Conservation (phyloP, 1,140 invertebrate genomes). For the Psix sp. region DNA sequence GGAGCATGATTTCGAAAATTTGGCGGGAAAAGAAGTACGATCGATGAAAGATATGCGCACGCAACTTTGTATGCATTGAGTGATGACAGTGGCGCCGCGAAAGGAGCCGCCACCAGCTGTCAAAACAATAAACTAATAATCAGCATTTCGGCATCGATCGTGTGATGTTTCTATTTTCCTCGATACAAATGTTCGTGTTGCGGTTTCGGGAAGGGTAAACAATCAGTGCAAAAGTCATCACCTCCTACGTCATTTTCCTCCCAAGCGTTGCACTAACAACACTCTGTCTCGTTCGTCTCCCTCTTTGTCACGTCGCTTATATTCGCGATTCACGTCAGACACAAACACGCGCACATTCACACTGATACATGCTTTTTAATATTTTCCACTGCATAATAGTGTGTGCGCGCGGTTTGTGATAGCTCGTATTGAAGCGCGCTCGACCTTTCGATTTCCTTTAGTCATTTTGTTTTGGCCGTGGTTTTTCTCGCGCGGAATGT, state of each 20-base stretch:
- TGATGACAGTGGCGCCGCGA: conserved; percentile 7
- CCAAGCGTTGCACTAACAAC: conserved; percentile 4
- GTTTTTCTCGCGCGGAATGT: conserved; percentile 1
- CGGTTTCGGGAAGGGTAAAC: conserved; percentile 53
- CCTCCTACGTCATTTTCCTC: conserved; percentile 5
- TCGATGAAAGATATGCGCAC: conserved; percentile 11
- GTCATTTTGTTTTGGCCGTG: background rate
- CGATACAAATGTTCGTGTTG: conserved; percentile 54
- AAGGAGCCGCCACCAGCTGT: conserved; percentile 42
- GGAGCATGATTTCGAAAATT: too few relatives aligned
- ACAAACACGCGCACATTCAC: background rate
- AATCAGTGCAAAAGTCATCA: conserved; percentile 32
- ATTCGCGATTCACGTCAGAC: conserved; percentile 1
- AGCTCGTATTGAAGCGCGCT: background rate
- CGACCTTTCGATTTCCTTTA: background rate
- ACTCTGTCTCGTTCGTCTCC: background rate
- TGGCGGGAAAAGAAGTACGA: conserved; percentile 11
- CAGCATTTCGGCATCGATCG: conserved; percentile 24
- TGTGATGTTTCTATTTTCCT: conserved; percentile 56
- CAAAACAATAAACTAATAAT: conserved; percentile 47
- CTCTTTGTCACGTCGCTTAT: background rate
- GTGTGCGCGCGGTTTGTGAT: background rate
- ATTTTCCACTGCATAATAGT: background rate
- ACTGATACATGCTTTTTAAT: background rate
- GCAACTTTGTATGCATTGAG: background rate